phyloP scores from a whole-genome alignment of 2,888 invertebrate species.

The Alloscopus bannaensis region DNA sequence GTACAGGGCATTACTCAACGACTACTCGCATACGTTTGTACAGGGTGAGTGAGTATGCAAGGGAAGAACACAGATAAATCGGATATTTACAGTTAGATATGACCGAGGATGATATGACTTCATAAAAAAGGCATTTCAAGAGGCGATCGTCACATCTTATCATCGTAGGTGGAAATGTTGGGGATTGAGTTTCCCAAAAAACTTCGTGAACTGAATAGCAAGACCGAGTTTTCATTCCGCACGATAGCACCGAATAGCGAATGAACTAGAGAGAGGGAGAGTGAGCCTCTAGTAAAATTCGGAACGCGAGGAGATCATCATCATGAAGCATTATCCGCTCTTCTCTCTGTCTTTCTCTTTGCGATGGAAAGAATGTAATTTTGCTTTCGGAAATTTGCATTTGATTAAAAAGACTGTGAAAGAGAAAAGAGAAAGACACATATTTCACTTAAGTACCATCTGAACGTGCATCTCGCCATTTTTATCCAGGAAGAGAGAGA shows the following conservation, averaged over 20 bases:
- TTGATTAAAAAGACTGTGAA: constrained; percentile 17
- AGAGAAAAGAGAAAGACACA: neutral
- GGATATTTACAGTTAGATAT: constrained; percentile 6
- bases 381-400: constrained; percentile 26
- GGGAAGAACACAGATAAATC: neutral
- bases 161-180: constrained; percentile 46
- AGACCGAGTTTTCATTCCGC: too few species aligned
- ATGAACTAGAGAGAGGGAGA: too few species aligned
- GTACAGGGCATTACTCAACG: neutral
- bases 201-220: constrained; percentile 30
- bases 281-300: too few species aligned
- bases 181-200: too few species aligned
- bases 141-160: constrained; percentile 31
- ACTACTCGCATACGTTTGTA: neutral
- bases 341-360: too few species aligned
- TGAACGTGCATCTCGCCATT: too few species aligned
- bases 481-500: neutral
- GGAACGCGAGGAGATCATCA: too few species aligned
- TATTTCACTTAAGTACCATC: neutral
- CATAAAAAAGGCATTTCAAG: constrained; percentile 38
- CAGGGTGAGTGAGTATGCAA: constrained; percentile 5
- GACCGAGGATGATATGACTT: constrained; percentile 41
- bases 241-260: too few species aligned
- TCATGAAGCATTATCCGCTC: too few species aligned
- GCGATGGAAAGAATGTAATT: constrained; percentile 2